Evolutionary conservation across 2,113 vertebrate genomes (phyloP).

Genomic region (Petrocephalus zakoni): DNA sequence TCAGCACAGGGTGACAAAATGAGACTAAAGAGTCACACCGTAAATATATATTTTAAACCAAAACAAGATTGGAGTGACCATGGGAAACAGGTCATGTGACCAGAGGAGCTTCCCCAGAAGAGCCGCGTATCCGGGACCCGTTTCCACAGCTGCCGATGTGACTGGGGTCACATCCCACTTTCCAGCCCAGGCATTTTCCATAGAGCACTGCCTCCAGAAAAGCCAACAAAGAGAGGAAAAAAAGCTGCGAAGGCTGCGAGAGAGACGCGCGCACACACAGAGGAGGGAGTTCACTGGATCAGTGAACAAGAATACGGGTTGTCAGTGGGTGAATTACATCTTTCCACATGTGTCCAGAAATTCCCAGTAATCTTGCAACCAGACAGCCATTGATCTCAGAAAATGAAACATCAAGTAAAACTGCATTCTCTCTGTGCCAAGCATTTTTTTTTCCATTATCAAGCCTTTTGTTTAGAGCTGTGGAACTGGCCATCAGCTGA

Average conservation of each 20-base stretch:
- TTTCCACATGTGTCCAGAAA: background rate
- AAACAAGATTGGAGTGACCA: background rate
- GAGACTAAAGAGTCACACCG: background rate
- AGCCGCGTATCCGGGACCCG: background rate
- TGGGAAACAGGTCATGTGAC: background rate
- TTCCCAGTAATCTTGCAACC: background rate
- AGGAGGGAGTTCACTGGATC: background rate
- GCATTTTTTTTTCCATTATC: background rate
- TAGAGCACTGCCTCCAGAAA: background rate
- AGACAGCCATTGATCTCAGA: conserved; percentile 8
- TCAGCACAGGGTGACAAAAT: background rate
- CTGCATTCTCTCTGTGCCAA: background rate
- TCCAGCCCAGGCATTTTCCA: background rate
- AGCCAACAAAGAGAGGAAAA: background rate
- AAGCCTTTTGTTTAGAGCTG: background rate
- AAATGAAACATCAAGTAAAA: background rate
- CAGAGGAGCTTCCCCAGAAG: background rate
- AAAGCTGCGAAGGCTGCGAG: background rate
- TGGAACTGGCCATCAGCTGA: background rate
- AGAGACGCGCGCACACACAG: background rate
- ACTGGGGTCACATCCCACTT: background rate
- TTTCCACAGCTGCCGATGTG: background rate
- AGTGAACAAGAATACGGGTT: background rate
- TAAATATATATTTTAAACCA: background rate
- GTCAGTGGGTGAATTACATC: conserved; percentile 8